Evolutionary conservation across 1,140 invertebrate genomes (phyloP), one percentile per base, ranked within the genome.

Genomic region (Diploscapter pachys): DNA sequence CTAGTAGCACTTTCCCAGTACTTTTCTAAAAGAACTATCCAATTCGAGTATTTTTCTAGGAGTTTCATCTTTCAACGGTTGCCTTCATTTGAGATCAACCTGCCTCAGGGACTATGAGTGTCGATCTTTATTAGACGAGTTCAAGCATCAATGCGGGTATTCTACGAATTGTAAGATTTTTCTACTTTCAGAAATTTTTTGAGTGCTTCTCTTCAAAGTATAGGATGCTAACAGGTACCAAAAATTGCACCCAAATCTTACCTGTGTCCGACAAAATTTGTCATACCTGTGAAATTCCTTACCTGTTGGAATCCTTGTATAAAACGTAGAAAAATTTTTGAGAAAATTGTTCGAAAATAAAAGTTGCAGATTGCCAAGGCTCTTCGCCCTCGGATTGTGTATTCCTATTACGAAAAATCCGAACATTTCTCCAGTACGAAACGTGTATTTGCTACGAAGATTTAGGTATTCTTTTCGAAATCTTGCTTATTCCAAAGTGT

Each of bases 341-440:
- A 5, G 62, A n/a, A 70, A 31, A 1, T 31, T 31, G 31, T 1
- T 31, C 1, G 31, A 59, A 59, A 59, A 65, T 8, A n/a, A n/a
- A 53, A 53, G 6, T 69, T 75, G 11, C 75, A 76, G 75, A 62
- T 54, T 76, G 75, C 63, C 49, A 63, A 3, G 68, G 54, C 31
- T 13, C 62, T 4, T 72, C 69, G 4, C 75, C 70, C 2, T 76
- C 75, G 0, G 70, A 76, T 64, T 76, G 75, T 76, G 75, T 76
- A 8, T 50, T 56, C 4, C 61, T 66, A 67, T 51, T 76, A 6
- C 50, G 62, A n/a, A 13, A 57, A 49, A 71, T 76, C 31, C 53
- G 70, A 5, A 64, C 56, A 4, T 54, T 4, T 51, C 59, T 76
- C 49, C 52, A 53, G 4, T 54, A 61, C 0, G 56, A 57, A 13